phyloP scores from a whole-genome alignment of 1,140 invertebrate species.

The Drosophila tsacasi region DNA sequence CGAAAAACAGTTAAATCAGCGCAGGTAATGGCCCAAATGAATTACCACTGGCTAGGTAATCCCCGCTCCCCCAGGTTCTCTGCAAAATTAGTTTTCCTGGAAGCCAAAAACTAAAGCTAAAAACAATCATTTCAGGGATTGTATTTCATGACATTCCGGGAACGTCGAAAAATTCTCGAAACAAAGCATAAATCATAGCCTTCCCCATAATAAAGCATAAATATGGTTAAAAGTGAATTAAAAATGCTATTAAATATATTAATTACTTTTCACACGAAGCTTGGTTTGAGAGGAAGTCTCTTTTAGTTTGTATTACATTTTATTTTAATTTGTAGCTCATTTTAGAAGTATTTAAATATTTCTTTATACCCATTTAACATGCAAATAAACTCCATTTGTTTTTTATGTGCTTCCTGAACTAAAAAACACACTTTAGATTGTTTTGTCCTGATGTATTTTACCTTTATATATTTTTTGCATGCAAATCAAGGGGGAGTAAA shows the following conservation, averaged over 20 bases:
- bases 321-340: not conserved
- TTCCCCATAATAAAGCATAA: conserved; percentile 12
- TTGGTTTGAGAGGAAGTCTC: not conserved
- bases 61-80: conserved; percentile 1
- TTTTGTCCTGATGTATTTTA: not conserved
- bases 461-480: not conserved
- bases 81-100: conserved; percentile 40
- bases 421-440: not conserved
- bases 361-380: not conserved
- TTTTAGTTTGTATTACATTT: not conserved
- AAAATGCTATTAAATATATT: not conserved
- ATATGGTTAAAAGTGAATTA: conserved; percentile 1
- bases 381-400: not conserved
- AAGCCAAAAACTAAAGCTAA: conserved; percentile 13
- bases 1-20: conserved; percentile 45
- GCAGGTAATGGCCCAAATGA: conserved; percentile 42
- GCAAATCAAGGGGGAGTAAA: not conserved
- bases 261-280: not conserved
- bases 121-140: conserved; percentile 12
- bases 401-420: not conserved
- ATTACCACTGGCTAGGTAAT: conserved; percentile 30
- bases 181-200: conserved; percentile 18
- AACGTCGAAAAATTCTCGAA: not conserved
- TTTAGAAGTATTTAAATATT: not conserved
- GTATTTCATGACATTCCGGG: conserved; percentile 40